Conservation (phyloP, 2,113 vertebrate species). For the Zosterops borbonicus region DNA sequence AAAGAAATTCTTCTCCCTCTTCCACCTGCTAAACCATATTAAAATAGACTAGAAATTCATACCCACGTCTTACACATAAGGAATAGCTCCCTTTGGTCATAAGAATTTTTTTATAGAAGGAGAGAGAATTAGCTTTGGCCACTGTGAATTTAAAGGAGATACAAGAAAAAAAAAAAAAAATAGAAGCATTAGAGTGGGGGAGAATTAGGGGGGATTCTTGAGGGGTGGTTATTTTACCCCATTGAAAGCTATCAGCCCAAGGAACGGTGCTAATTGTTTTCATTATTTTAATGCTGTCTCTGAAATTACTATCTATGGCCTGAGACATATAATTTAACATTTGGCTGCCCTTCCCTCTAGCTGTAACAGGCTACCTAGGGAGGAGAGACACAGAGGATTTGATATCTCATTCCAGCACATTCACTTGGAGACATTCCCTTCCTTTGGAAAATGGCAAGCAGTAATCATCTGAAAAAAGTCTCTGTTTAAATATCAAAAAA, state of each 20-base stretch:
- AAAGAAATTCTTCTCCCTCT: background rate
- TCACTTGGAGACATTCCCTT: background rate
- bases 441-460: background rate
- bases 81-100: background rate
- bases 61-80: background rate
- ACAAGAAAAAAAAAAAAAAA: background rate
- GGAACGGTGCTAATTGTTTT: background rate
- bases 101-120: background rate
- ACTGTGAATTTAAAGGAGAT: background rate
- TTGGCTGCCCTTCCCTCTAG: background rate
- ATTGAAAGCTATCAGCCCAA: background rate
- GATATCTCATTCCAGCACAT: background rate
- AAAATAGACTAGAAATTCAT: background rate
- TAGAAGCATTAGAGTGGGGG: fast-evolving
- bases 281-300: background rate
- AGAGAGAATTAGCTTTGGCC: background rate
- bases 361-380: background rate
- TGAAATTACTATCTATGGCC: background rate
- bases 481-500: background rate
- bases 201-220: background rate
- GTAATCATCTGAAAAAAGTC: background rate
- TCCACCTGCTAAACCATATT: background rate
- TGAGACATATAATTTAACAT: background rate
- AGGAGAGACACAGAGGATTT: background rate
- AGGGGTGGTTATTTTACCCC: too few species aligned